A percentile compares a stretch with the other conserved stretches of the same genome.
phyloP scores from a whole-genome alignment of 1,140 invertebrate genomes.

The Steinernema khuongi region DNA sequence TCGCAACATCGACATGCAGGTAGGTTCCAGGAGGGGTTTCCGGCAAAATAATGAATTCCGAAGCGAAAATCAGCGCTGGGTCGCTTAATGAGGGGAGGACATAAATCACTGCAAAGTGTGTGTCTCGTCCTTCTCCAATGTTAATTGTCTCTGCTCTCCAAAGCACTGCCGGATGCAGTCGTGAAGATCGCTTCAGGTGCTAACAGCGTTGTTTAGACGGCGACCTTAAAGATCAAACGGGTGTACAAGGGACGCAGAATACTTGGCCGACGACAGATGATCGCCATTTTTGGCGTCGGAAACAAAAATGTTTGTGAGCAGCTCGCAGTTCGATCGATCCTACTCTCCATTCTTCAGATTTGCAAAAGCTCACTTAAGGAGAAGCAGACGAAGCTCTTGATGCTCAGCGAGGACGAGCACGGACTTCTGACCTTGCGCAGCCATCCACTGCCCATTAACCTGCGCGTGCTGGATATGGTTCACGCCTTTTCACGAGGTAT shows the following conservation, averaged over 20 bases:
- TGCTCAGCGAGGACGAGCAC: not conserved
- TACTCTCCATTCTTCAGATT: not conserved
- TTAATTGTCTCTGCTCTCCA: not conserved
- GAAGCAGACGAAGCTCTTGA: not conserved
- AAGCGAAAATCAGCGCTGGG: too few species aligned
- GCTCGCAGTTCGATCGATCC: not conserved
- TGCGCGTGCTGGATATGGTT: conserved; percentile 9
- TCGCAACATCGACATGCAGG: not conserved
- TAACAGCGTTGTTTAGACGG: not conserved
- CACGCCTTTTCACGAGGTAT: conserved; percentile 12
- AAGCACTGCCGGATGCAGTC: not conserved
- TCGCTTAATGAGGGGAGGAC: too few species aligned
- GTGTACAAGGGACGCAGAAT: not conserved
- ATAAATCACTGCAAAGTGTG: not conserved
- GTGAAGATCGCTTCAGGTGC: not conserved
- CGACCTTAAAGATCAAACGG: not conserved
- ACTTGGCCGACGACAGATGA: not conserved
- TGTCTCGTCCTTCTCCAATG: not conserved
- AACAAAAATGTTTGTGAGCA: not conserved
- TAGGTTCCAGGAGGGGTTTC: not conserved
- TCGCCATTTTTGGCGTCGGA: not conserved
- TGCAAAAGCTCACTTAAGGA: not conserved
- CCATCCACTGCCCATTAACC: not conserved
- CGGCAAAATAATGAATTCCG: too few species aligned
- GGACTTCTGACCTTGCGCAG: not conserved